These are phyloP conservation scores for Shinisaurus crocodilurus DNA, from an alignment of 2,113 vertebrate genomes.

Conservation along the genomic window DNA sequence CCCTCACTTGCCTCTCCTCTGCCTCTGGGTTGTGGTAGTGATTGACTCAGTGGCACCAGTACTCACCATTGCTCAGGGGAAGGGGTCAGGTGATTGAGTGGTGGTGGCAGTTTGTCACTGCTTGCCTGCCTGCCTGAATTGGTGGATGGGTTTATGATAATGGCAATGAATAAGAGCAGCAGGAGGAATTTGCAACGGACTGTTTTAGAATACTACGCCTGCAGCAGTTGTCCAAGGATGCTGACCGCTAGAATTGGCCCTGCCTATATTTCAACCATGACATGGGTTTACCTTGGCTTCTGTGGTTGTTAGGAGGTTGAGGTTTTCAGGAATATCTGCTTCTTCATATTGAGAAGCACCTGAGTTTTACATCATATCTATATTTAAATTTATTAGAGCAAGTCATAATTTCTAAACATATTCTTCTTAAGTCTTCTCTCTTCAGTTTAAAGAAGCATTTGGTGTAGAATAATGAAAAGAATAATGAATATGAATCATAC, in stretches of 20 bases:
- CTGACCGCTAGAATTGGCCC: not conserved
- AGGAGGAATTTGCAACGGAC: not conserved
- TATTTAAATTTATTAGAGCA: conserved; percentile 69
- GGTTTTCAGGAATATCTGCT: conserved; percentile 39
- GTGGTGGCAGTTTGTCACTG: not conserved
- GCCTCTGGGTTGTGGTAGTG: too few species aligned
- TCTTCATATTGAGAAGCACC: conserved; percentile 43
- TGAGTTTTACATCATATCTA: conserved; percentile 54
- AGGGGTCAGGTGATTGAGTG: not conserved
- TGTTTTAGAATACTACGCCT: not conserved
- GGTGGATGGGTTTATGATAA: not conserved
- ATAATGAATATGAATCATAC: conserved; percentile 65
- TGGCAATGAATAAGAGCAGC: not conserved
- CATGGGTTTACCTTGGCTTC: not conserved
- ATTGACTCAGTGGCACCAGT: too few species aligned
- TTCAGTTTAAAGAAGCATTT: conserved; percentile 62
- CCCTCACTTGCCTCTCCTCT: too few species aligned
- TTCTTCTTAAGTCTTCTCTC: conserved; percentile 24
- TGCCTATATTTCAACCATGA: not conserved
- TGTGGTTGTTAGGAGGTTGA: conserved; percentile 14
- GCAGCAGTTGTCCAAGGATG: not conserved
- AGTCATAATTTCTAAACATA: conserved; percentile 66
- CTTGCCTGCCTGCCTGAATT: not conserved
- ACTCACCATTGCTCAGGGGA: too few species aligned
- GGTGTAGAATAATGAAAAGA: conserved; percentile 34